Conservation (phyloP, 2,888 invertebrate species). For the Eupithecia subfuscata region DNA sequence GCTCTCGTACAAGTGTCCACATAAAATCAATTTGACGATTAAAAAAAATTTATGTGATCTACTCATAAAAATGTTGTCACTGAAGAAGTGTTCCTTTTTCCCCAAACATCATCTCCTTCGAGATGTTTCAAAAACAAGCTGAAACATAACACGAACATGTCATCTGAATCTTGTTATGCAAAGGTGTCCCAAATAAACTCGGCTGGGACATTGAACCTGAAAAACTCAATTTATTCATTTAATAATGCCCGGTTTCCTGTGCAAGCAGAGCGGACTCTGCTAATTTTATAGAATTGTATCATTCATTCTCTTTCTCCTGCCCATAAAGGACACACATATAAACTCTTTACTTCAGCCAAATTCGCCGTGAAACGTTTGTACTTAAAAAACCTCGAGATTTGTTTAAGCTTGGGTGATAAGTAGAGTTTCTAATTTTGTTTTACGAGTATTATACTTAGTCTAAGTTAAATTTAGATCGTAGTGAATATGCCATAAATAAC, state of each 20-base stretch:
- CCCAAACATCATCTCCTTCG: neutral
- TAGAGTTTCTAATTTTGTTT: too few species aligned
- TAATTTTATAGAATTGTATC: neutral
- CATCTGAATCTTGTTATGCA: slow-evolving; percentile 49
- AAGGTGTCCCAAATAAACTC: slow-evolving; percentile 52
- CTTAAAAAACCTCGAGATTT: too few species aligned
- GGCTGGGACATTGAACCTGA: slow-evolving; percentile 71
- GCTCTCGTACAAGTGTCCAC: too few species aligned
- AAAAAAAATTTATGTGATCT: neutral
- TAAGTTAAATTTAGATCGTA: too few species aligned
- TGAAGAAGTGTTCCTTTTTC: neutral
- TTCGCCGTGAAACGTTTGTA: too few species aligned
- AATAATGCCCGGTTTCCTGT: neutral
- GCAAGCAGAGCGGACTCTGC: neutral
- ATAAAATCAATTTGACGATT: neutral
- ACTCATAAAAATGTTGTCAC: too few species aligned
- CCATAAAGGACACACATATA: too few species aligned
- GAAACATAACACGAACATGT: slow-evolving; percentile 9
- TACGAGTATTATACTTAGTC: too few species aligned
- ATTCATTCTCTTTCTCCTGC: too few species aligned
- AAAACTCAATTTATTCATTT: slow-evolving; percentile 49
- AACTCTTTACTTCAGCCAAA: too few species aligned
- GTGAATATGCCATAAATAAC: too few species aligned
- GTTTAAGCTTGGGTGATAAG: too few species aligned
- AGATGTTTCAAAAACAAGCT: neutral